Conservation (phyloP, 2,113 vertebrate species). For the Capricornis sumatraensis region DNA sequence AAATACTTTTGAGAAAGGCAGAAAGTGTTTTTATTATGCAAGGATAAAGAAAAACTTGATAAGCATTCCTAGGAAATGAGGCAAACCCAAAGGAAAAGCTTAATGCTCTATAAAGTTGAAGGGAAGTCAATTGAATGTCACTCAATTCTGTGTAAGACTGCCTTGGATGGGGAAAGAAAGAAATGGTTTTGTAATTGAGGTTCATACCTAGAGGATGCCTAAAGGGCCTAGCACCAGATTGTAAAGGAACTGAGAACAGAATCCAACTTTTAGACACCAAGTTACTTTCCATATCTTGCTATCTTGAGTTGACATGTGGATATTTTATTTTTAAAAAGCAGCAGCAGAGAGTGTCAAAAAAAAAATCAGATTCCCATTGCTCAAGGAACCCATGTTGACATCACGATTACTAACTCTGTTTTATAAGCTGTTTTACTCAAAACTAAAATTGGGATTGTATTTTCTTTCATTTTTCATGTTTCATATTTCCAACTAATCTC, state of each 20-base stretch:
- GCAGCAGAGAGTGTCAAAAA: not conserved
- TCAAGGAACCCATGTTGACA: not conserved
- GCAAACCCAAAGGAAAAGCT: not conserved
- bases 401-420: not conserved
- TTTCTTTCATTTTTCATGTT: conserved; percentile 8
- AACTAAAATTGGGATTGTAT: not conserved
- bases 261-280: not conserved
- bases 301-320: not conserved
- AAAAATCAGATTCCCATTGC: not conserved
- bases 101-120: not conserved
- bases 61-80: not conserved
- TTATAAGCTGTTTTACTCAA: conserved; percentile 1
- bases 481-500: not conserved
- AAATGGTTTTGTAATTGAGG: not conserved
- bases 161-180: not conserved
- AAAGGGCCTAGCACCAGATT: too few relatives aligned
- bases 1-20: not conserved
- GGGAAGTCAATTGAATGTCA: not conserved
- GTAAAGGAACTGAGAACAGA: not conserved
- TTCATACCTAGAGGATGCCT: not conserved
- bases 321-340: not conserved
- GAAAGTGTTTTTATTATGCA: not conserved
- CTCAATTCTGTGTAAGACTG: not conserved
- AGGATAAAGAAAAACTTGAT: not conserved
- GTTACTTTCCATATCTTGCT: not conserved